Base-by-base conservation (phyloP, 2,888 invertebrate species). In the Ommatoiulus sabulosus region DNA sequence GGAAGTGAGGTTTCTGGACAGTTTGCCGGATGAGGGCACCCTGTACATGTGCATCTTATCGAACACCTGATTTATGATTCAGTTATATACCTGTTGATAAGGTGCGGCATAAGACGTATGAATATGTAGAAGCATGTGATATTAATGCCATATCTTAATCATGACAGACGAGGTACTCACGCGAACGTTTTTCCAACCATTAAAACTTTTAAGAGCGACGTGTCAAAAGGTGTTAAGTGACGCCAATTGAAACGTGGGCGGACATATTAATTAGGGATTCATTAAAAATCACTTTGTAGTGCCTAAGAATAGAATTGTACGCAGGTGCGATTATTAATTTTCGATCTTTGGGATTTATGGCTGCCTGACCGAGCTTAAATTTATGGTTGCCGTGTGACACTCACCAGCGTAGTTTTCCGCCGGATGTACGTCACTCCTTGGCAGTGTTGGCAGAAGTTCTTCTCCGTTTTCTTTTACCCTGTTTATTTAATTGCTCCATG, bases 51-150 rank as follows among this genome's bases (percentile, higher is more conserved):
- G 57, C 17, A 4, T n/a, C n/a, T 17, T 5, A 57, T n/a, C 7
- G 57, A n/a, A 57, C 7, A 17, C 57, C 5, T n/a, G 57, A 57
- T 57, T 57, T 57, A 57, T n/a, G 57, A 57, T 57, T 57, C n/a
- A 57, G 57, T 57, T 57, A 57, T 57, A 57, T 57, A 35, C 35
- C 35, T 35, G 35, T 35, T 35, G 35, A 35, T 12, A n/a, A 57
- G 17, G n/a, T 57, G 57, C 57, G 57, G n/a, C 57, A 57, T n/a
- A 57, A 57, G 35, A n/a, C n/a, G 7, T n/a, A 57, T 57, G 57
- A 57, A 57, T 57, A 57, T 57, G 57, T n/a, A 57, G 57, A 57
- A n/a, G 57, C 57, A 57, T 57, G 57, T 57, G 57, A 57, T 57
- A 57, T 57, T 57, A n/a, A 57, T 57, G 57, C n/a, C n/a, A n/a